These are phyloP conservation scores for Salvelinus namaycush DNA, from an alignment of 2,113 vertebrate species.

Conservation along the genomic window DNA sequence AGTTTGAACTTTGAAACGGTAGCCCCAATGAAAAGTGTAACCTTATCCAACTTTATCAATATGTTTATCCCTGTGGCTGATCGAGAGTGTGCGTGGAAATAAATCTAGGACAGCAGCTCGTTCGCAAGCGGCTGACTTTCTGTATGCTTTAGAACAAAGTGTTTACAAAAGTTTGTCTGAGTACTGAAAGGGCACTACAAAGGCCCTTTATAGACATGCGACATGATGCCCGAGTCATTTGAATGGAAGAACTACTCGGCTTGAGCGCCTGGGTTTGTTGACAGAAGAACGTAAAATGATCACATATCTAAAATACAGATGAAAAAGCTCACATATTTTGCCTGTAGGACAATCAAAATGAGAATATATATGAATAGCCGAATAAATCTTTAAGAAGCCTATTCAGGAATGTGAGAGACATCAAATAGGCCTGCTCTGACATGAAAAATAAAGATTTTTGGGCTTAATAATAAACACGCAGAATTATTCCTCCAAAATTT, in stretches of 20 bases:
- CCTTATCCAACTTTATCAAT: neutral
- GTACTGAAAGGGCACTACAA: conserved; percentile 60
- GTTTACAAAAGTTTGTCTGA: conserved; percentile 57
- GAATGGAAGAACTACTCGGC: conserved; percentile 62
- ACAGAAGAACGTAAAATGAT: conserved; percentile 19
- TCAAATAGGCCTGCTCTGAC: no score
- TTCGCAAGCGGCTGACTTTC: conserved; percentile 46
- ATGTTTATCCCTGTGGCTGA: neutral
- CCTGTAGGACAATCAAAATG: no score
- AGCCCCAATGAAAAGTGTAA: neutral
- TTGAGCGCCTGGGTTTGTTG: conserved; percentile 58
- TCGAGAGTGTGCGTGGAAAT: neutral
- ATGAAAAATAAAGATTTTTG: no score
- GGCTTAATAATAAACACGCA: no score
- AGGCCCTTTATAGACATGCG: conserved; percentile 68
- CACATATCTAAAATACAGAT: neutral
- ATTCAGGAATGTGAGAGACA: no score
- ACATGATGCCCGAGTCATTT: conserved; percentile 57
- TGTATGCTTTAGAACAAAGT: conserved; percentile 72
- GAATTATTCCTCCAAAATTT: no score
- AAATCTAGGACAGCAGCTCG: conserved; percentile 19
- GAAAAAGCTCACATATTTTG: no score
- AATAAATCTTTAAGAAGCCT: no score
- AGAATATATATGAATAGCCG: no score
- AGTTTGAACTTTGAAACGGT: no score